These are phyloP conservation scores for Thereva unica DNA, from an alignment of 2,888 invertebrate genomes.

Conservation along the genomic window DNA sequence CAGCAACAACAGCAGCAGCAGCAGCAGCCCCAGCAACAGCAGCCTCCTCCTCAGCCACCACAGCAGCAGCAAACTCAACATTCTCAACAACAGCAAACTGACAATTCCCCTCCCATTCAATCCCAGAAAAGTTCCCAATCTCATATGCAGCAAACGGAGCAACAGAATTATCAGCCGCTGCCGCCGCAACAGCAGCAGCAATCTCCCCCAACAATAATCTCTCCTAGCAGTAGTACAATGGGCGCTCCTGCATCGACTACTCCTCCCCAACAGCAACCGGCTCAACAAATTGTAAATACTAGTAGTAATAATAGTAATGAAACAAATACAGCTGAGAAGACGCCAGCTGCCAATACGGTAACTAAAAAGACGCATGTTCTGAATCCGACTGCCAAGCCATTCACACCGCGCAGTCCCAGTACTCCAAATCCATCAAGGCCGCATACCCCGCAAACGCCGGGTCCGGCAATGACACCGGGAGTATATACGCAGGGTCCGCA, in stretches of 20 bases:
- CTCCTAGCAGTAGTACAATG: conserved; percentile 48
- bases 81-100: conserved; percentile 37
- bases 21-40: conserved; percentile 43
- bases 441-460: conserved; percentile 84
- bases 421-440: conserved; percentile 71
- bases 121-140: conserved; percentile 21
- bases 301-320: conserved; percentile 65
- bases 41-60: conserved; percentile 42
- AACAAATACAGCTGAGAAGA: conserved; percentile 80
- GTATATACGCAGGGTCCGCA: conserved; percentile 51
- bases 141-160: conserved; percentile 26
- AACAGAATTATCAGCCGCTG: conserved; percentile 38
- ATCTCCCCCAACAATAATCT: conserved; percentile 36
- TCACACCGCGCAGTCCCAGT: conserved; percentile 74
- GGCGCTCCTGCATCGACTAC: conserved; percentile 49
- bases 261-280: conserved; percentile 37
- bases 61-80: conserved; percentile 22
- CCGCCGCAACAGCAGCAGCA: conserved; percentile 30
- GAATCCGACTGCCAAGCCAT: conserved; percentile 87
- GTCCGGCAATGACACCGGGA: conserved; percentile 52
- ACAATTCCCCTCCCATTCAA: conserved; percentile 4
- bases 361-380: conserved; percentile 70
- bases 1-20: conserved; percentile 46
- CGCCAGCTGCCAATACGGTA: conserved; percentile 51
- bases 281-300: conserved; percentile 59